Base-by-base conservation (phyloP, 2,888 invertebrate species). In the Ectobius pallidus region DNA sequence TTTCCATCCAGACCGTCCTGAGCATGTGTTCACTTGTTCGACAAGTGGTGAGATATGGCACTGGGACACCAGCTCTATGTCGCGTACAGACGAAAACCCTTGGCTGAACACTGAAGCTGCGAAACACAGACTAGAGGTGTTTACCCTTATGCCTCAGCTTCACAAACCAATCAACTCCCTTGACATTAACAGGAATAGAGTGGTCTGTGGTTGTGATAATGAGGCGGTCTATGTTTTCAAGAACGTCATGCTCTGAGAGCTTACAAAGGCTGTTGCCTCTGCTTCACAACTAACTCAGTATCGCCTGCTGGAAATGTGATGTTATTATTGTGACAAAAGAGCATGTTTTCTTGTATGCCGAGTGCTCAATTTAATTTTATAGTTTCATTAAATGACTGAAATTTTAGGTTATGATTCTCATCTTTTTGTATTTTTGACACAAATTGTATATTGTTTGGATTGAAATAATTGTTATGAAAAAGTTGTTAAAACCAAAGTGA, bases 31-130 rank as follows among this genome's bases (percentile, higher is more conserved):
- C 76, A 92, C 93, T 0, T 91, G 93, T 79, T 93, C 96, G 0
- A 86, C 87, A 68, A 90, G 91, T 62, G 96, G 96, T 0, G 93
- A 95, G 81, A 83, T 96, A 2, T 96, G 95, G 94, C 93, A 95
- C 80, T 97, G 96, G 96, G 91, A 92, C 75, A 89, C 90, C 79
- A 88, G 89, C 75, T 70, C 77, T 1, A 67, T 76, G 61, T 55
- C 74, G n/a, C 44, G 55, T 1, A 4, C 44, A 34, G 82, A 82
- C 44, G 78, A 79, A 2, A 87, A 88, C 76, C 87, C 89, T 0
- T 93, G 91, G 91, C 83, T 93, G 78, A 88, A 89, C 2, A 86
- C 87, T 16, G 89, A 92, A 76, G 88, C 91, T 62, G 88, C 91
- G 25, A 91, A 92, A 78, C 87, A 86, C 74, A 84, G 82, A 69